These are phyloP conservation scores for Anoplophora glabripennis DNA, from an alignment of 1,140 invertebrate genomes.

Conservation along the genomic window DNA sequence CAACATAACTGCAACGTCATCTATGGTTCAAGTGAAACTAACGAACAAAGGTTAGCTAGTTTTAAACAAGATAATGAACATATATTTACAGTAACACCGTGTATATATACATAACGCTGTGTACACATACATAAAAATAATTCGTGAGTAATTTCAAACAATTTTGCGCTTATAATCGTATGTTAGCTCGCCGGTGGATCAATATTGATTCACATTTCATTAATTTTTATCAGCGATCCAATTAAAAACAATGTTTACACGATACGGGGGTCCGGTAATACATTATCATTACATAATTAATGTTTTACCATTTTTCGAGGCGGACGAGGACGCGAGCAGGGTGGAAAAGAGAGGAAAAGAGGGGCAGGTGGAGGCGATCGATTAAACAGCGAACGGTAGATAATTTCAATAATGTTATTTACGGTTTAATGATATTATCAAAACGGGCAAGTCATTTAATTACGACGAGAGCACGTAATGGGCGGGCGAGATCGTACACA, in stretches of 20 bases:
- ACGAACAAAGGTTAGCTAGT: too few species aligned
- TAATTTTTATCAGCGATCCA: constrained; percentile 5
- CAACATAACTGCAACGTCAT: too few species aligned
- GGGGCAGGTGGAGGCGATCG: background rate
- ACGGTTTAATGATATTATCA: constrained; percentile 13
- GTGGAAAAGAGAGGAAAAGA: background rate
- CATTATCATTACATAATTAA: constrained; percentile 5
- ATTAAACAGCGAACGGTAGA: constrained; percentile 3
- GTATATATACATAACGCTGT: too few species aligned
- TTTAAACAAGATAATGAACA: too few species aligned
- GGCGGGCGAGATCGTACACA: constrained; percentile 8
- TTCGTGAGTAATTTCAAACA: too few species aligned
- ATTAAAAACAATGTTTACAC: constrained; percentile 5
- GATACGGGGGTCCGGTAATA: constrained; percentile 3
- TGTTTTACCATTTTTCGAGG: constrained; percentile 4
- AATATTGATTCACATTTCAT: background rate
- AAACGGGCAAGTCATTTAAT: constrained; percentile 17
- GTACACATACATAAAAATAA: too few species aligned
- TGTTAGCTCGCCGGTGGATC: too few species aligned
- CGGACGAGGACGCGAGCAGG: background rate
- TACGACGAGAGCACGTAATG: constrained; percentile 11
- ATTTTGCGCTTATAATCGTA: too few species aligned
- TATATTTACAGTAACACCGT: too few species aligned
- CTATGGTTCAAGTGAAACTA: too few species aligned
- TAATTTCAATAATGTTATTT: constrained; percentile 17